Conservation (phyloP, 2,797 vertebrate genomes). For the Miichthys miiuy region DNA sequence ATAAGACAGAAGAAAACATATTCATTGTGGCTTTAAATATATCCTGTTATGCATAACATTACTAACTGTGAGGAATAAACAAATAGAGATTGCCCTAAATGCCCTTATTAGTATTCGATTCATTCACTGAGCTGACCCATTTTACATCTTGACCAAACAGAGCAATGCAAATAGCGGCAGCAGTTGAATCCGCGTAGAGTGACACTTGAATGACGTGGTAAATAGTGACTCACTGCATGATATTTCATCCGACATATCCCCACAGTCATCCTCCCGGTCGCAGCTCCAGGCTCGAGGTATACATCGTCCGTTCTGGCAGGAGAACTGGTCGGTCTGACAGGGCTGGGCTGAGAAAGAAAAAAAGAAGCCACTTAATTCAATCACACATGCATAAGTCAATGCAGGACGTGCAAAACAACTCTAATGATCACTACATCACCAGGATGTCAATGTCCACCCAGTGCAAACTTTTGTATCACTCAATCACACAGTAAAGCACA, state of each 20-base stretch:
- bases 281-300: slow-evolving; percentile 94
- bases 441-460: slow-evolving; percentile 54
- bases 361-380: slow-evolving; percentile 60
- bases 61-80: slow-evolving; percentile 17
- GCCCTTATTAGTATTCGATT: not conserved
- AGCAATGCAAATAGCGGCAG: slow-evolving; percentile 6
- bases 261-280: slow-evolving; percentile 96
- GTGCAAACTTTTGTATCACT: slow-evolving; percentile 59
- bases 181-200: not conserved
- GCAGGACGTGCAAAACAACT: slow-evolving; percentile 47
- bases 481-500: slow-evolving; percentile 38
- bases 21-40: not conserved
- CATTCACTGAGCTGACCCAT: not conserved
- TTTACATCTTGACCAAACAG: slow-evolving; percentile 27
- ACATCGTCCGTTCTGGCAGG: slow-evolving; percentile 95
- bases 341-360: slow-evolving; percentile 86
- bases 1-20: not conserved
- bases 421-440: slow-evolving; percentile 69
- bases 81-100: slow-evolving; percentile 14
- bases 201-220: slow-evolving; percentile 40
- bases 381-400: slow-evolving; percentile 65
- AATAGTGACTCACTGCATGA: slow-evolving; percentile 90
- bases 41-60: not conserved
- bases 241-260: slow-evolving; percentile 93
- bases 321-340: slow-evolving; percentile 93